Base-by-base conservation (phyloP, 2,888 invertebrate species). In the Drosophila borealis region DNA sequence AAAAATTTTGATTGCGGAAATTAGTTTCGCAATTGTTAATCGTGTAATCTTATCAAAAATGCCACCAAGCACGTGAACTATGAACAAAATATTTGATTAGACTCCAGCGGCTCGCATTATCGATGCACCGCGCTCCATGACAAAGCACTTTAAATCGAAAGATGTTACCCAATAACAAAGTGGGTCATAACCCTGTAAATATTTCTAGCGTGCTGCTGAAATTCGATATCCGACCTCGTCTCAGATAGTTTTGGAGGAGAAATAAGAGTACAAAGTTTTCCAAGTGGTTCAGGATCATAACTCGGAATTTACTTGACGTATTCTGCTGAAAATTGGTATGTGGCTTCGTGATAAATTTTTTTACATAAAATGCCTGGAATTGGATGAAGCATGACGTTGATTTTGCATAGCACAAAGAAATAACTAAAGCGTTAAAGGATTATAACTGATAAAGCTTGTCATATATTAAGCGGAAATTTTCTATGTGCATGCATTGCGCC, bases 1-100 rank as follows among this genome's bases (percentile, higher is more conserved):
- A 42, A 11, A 21, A 39, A 44, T 49, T 70, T 65, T 66, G 70
- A 75, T 80, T 80, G 65, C 64, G 69, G 56, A 75, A 75, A 75
- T 77, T 75, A 56, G 59, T 72, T 68, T 76, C 9, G 50, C 51
- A 48, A 46, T 54, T 48, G 14, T 36, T 36, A 57, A 66, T 59
- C 51, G 39, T 60, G 46, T 46, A 76, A 71, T 76, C 77, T 75
- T 59, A 76, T 75, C 74, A 46, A 46, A 49, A 67, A 67, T 71
- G 67, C 60, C 62, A 39, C 19, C 34, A 56, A 54, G 39, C 77
- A 75, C 77, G 72, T 75, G 77, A 75, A 72, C 48, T 48, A 29
- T 17, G 19, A 45, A 50, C 17, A 53, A 13, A 56, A 57, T 37
- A 56, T 54, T 46, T 61, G 60, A 57, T 63, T 51, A 63, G 48